Evolutionary conservation across 2,113 vertebrate species (phyloP), one percentile per base, ranked within the genome.

Genomic region (Sciurus niger): DNA sequence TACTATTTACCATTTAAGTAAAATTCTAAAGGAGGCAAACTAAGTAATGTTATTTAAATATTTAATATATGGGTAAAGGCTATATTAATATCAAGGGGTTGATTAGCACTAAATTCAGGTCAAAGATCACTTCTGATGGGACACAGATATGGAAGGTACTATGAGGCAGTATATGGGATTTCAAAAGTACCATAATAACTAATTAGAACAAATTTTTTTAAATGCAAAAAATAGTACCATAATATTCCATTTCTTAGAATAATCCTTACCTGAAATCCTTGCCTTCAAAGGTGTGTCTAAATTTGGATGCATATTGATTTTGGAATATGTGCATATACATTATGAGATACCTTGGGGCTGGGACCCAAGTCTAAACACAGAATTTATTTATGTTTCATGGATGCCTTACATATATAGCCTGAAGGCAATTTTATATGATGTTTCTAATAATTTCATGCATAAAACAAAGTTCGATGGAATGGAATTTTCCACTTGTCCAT

Each of bases 81-180:
- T 65, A 1, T 18, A 40, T 30, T 28, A 65, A 7, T 58, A 67
- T 43, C 46, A 22, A 78, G 25, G 53, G 17, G 20, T 48, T 84
- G 53, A 58, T 24, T 8, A 80, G 63, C 14, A 73, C 22, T 40
- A 73, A 58, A 18, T 58, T 83, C 37, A 37, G 43, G 28, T 68
- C 0, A 68, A 24, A 40, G 28, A 48, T 25, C 37, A 51, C 18
- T 1, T 67, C 28, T 32, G 40, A 46, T 37, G 7, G 11, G 24
- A 0, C 2, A 28, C 5, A 68, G 46, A 18, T 1, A 18, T 1
- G 16, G 22, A n/a, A 84, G 22, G 37, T 14, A 4, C 1, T 25
- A 24, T 4, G n/a, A 74, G 30, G 40, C 8, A 9, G 22, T 14
- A n/a, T 0, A 24, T 2, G 25, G 25, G 20, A 60, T 32, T 92